These are phyloP conservation scores for Halcyon malimbica DNA, from an alignment of 2,113 vertebrate genomes.

Conservation along the genomic window DNA sequence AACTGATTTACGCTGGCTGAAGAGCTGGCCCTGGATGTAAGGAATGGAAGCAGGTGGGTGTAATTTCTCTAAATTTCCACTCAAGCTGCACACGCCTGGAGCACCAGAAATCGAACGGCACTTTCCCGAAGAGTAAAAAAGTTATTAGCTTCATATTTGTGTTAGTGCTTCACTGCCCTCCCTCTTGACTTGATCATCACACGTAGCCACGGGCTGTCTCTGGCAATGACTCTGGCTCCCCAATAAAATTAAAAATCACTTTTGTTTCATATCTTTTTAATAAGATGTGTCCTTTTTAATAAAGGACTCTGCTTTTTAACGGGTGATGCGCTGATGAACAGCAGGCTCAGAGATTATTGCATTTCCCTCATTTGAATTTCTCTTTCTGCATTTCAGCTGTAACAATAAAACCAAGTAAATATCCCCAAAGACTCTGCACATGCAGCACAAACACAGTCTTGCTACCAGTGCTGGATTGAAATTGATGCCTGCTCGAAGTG, in stretches of 20 bases:
- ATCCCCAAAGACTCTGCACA: neutral
- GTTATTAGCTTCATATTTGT: conserved; percentile 75
- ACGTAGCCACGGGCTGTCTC: conserved; percentile 69
- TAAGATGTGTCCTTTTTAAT: conserved; percentile 61
- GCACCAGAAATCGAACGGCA: conserved; percentile 67
- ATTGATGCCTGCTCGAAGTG: neutral
- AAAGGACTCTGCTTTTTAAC: conserved; percentile 55
- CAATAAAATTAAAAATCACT: conserved; percentile 77
- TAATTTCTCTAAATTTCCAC: conserved; percentile 63
- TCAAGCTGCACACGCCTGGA: conserved; percentile 62
- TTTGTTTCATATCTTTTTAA: conserved; percentile 68
- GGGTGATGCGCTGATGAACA: conserved; percentile 35
- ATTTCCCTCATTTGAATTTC: conserved; percentile 55
- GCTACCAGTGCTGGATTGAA: neutral
- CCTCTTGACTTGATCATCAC: conserved; percentile 51
- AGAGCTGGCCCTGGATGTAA: conserved; percentile 32
- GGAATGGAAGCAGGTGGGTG: conserved; percentile 62
- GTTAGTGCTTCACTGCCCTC: conserved; percentile 40
- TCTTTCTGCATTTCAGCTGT: neutral
- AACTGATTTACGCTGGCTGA: conserved; percentile 49
- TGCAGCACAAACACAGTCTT: neutral
- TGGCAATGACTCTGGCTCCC: conserved; percentile 60
- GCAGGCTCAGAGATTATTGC: conserved; percentile 34
- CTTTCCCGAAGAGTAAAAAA: conserved; percentile 69
- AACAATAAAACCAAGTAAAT: neutral